Percentiles rank a stretch among this genome's conserved stretches.
phyloP scores from a whole-genome alignment of 2,113 vertebrate species.

The Pycnonotus jocosus region DNA sequence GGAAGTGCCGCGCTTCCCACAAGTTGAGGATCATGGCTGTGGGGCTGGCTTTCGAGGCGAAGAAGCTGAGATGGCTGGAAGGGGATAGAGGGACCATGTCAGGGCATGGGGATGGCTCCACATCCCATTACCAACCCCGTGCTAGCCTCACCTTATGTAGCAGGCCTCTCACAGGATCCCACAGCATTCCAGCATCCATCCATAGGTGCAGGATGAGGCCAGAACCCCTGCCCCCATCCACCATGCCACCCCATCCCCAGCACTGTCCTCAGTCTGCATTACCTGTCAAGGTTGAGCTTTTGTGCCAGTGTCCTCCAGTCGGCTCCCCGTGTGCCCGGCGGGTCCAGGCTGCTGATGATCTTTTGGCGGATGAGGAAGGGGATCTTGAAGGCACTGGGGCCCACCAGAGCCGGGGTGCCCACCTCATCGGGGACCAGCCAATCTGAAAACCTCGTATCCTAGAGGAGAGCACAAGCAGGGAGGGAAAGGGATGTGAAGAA shows the following conservation, averaged over 20 bases:
- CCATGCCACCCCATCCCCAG: neutral
- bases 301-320: conserved; percentile 97
- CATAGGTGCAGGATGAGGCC: neutral
- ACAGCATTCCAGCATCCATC: neutral
- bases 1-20: conserved; percentile 96
- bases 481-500: neutral
- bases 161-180: neutral
- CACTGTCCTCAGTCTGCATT: neutral
- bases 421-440: conserved; percentile 84
- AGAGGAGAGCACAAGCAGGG: neutral
- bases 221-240: neutral
- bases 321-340: conserved; percentile 84
- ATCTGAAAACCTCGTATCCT: conserved; percentile 85
- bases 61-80: conserved; percentile 94
- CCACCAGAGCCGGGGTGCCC: conserved; percentile 89
- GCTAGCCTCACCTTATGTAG: neutral
- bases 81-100: neutral
- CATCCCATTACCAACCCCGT: accelerated
- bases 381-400: conserved; percentile 99
- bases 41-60: conserved; percentile 93
- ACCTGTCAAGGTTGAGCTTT: conserved; percentile 98
- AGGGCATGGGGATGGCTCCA: neutral
- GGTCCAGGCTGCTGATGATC: conserved; percentile 97
- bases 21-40: conserved; percentile 97
- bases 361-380: conserved; percentile 99